Conservation (phyloP, 2,113 vertebrate genomes). For the Albula goreensis region DNA sequence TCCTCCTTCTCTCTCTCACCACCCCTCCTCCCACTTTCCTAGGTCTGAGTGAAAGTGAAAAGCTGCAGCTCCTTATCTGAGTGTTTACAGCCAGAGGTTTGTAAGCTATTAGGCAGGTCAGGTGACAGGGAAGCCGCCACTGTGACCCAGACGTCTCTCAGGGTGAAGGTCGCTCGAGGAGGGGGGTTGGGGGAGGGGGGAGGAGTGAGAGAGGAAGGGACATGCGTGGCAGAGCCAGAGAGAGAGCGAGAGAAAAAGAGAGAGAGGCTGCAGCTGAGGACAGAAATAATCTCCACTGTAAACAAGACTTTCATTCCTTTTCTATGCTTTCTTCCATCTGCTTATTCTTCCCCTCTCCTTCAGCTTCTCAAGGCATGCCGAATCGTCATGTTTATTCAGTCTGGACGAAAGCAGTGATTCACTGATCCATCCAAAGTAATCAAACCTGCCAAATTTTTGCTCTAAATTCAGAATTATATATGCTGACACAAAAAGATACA, state of each 20-base stretch:
- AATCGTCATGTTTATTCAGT: not conserved
- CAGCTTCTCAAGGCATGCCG: not conserved
- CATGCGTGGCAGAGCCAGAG: constrained; percentile 3
- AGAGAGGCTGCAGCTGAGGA: constrained; percentile 14
- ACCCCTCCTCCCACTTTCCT: constrained; percentile 10
- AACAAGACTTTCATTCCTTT: constrained; percentile 1
- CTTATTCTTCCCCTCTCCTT: not conserved
- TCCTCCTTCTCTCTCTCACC: constrained; percentile 11
- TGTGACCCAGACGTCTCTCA: constrained; percentile 57
- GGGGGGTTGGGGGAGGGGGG: constrained; percentile 8
- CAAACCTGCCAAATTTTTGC: not conserved
- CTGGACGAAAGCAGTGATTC: not conserved
- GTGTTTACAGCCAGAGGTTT: constrained; percentile 63
- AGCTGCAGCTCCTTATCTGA: constrained; percentile 64
- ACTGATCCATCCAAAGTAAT: not conserved
- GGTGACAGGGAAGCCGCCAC: constrained; percentile 58
- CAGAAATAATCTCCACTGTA: constrained; percentile 14
- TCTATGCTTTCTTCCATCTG: not conserved
- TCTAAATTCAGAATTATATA: not conserved
- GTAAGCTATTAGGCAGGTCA: constrained; percentile 66
- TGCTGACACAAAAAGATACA: not conserved
- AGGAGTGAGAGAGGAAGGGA: constrained; percentile 9
- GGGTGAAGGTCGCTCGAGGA: constrained; percentile 43
- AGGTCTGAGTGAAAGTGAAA: constrained; percentile 46
- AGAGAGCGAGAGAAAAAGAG: not conserved